These are phyloP conservation scores for Cephus runcator DNA, from an alignment of 2,888 invertebrate genomes.

Conservation along the genomic window DNA sequence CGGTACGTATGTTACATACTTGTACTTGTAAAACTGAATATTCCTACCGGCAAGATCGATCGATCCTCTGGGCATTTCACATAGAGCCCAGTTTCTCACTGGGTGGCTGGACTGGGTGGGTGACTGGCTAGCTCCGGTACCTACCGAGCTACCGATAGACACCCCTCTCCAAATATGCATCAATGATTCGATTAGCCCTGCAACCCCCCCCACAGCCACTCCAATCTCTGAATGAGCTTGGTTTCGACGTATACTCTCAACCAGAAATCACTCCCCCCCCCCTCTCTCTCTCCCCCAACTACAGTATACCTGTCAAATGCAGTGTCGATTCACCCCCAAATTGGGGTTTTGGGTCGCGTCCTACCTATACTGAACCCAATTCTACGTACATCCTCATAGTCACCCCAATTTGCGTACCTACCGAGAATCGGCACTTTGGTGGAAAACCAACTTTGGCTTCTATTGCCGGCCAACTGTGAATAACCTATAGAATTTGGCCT, in stretches of 20 bases:
- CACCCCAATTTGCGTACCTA: neutral
- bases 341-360: too few species aligned
- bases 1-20: too few species aligned
- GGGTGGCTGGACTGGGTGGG: too few species aligned
- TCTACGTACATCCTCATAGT: neutral
- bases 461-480: neutral
- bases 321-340: conserved; percentile 20
- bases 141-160: conserved; percentile 15
- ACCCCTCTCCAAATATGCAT: conserved; percentile 50
- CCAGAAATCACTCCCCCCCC: conserved; percentile 20
- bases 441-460: neutral
- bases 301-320: conserved; percentile 48
- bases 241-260: conserved; percentile 15
- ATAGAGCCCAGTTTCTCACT: too few species aligned
- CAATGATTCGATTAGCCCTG: conserved; percentile 61
- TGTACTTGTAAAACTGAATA: too few species aligned
- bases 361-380: too few species aligned
- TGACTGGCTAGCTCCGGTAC: conserved; percentile 10
- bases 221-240: neutral
- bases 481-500: too few species aligned
- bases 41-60: too few species aligned
- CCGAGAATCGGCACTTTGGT: neutral
- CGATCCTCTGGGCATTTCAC: too few species aligned
- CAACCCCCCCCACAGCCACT: conserved; percentile 42
- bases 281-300: conserved; percentile 18